phyloP scores from a whole-genome alignment of 1,140 invertebrate genomes.

The Platyscapa corneri region DNA sequence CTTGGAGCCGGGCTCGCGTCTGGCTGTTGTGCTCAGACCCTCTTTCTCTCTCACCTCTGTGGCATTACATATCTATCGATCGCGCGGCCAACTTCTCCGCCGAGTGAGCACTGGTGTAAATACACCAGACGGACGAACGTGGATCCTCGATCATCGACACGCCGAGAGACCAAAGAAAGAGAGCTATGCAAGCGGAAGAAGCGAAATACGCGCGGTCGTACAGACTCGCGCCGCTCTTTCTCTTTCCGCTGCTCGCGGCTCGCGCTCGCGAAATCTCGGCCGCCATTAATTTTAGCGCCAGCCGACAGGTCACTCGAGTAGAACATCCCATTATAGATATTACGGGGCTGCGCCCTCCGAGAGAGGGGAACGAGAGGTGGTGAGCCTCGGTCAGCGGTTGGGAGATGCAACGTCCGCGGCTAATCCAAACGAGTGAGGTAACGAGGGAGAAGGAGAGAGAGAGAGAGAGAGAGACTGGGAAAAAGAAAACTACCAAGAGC shows the following conservation, averaged over 20 bases:
- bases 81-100: background rate
- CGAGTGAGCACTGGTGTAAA: constrained; percentile 12
- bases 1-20: background rate
- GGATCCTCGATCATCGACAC: constrained; percentile 46
- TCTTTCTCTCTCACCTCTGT: constrained; percentile 1
- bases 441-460: constrained; percentile 54
- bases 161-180: constrained; percentile 5
- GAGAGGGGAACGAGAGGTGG: background rate
- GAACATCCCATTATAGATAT: constrained; percentile 72
- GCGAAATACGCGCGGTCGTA: constrained; percentile 23
- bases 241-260: background rate
- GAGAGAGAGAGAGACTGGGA: constrained; percentile 50
- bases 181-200: constrained; percentile 23
- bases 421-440: constrained; percentile 35
- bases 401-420: constrained; percentile 9
- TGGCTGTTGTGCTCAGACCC: background rate
- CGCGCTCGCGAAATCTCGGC: constrained; percentile 66
- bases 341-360: constrained; percentile 54
- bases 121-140: constrained; percentile 26
- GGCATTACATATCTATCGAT: constrained; percentile 31
- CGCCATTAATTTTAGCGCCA: constrained; percentile 68
- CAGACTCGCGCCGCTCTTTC: background rate
- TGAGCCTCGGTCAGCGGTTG: background rate
- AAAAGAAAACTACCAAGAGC: constrained; percentile 44
- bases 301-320: constrained; percentile 72